A percentile compares a stretch with the other conserved stretches of the same genome.
Conservation (phyloP, 2,113 vertebrate genomes). For the Nesoenas mayeri region DNA sequence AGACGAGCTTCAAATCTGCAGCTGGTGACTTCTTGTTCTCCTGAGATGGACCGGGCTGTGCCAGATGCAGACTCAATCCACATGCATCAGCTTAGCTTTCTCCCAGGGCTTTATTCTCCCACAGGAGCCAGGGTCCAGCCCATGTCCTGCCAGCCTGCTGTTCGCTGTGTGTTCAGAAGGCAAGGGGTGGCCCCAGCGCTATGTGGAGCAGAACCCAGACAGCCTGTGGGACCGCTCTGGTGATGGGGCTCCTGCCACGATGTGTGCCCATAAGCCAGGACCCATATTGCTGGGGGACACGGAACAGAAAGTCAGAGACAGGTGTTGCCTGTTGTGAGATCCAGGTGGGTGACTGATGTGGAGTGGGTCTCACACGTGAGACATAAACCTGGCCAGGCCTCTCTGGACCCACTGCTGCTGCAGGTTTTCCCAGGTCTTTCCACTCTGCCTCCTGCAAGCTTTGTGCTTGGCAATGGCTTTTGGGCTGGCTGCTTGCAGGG, state of each 20-base stretch:
- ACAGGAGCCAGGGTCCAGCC: not conserved
- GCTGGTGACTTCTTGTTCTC: not conserved
- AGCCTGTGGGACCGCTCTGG: not conserved
- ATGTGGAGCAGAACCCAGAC: not conserved
- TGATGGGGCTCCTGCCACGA: not conserved
- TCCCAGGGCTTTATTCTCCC: not conserved
- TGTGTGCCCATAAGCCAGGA: accelerated
- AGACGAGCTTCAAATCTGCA: not conserved
- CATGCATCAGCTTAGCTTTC: not conserved
- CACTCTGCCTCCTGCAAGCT: not conserved
- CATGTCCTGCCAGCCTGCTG: not conserved
- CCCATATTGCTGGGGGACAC: accelerated
- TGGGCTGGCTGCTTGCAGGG: not conserved
- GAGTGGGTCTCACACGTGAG: accelerated
- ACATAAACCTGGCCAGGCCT: not conserved
- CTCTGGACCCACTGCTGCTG: not conserved
- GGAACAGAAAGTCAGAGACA: not conserved
- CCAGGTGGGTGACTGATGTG: accelerated
- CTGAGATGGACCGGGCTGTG: not conserved
- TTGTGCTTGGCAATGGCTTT: not conserved
- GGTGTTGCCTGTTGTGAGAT: not conserved
- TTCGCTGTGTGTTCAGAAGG: not conserved
- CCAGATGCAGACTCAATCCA: not conserved
- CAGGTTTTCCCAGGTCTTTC: not conserved
- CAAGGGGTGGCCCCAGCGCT: not conserved